phyloP scores from a whole-genome alignment of 2,797 vertebrate species.

The Micrastur ruficollis region DNA sequence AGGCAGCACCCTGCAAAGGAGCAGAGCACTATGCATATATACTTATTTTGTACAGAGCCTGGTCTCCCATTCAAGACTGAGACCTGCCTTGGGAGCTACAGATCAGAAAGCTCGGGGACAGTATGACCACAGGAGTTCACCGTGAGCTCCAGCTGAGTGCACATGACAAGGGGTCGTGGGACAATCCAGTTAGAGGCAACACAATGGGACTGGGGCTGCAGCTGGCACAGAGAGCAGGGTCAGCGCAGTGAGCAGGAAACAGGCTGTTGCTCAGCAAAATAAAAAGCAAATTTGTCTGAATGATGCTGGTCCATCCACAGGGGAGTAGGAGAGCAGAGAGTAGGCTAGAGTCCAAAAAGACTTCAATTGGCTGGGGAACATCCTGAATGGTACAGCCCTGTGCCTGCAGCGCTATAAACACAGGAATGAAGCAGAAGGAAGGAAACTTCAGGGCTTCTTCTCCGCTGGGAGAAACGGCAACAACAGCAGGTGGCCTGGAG shows the following conservation, averaged over 20 bases:
- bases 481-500: not conserved
- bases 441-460: not conserved
- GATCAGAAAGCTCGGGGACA: not conserved
- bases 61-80: not conserved
- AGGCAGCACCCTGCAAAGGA: not conserved
- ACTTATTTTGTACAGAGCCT: not conserved
- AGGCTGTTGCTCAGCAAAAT: not conserved
- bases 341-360: conserved; percentile 16
- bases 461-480: not conserved
- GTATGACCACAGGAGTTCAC: not conserved
- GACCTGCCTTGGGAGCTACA: not conserved
- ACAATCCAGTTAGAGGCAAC: not conserved
- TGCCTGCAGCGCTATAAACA: conserved; percentile 26
- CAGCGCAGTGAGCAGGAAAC: conserved; percentile 1
- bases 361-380: conserved; percentile 41
- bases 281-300: not conserved
- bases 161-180: not conserved
- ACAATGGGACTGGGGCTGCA: conserved; percentile 19
- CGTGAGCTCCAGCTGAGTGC: not conserved
- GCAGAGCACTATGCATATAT: not conserved
- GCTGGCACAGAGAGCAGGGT: not conserved
- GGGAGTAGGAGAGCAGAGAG: not conserved
- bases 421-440: not conserved
- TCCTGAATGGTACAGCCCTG: not conserved
- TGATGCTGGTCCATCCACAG: not conserved